Evolutionary conservation across 2,113 vertebrate species (phyloP).

Genomic region (Protobothrops flavoviridis): DNA sequence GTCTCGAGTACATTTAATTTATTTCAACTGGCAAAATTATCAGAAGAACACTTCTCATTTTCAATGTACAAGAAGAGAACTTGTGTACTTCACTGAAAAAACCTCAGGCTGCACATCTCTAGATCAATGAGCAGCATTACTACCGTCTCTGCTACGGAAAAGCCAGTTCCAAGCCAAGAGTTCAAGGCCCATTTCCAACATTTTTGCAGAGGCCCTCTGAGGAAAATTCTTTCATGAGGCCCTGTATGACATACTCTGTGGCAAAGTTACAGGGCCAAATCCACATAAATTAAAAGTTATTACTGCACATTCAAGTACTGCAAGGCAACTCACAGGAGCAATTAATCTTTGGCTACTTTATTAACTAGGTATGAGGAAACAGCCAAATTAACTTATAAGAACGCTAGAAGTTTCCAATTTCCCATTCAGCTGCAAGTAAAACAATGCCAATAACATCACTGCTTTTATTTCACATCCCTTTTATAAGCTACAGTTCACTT

Average conservation of each 20-base stretch:
- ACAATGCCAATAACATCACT: background rate
- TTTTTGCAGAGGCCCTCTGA: slow-evolving; percentile 67
- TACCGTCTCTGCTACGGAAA: slow-evolving; percentile 69
- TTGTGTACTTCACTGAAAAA: slow-evolving; percentile 58
- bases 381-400: background rate
- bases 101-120: slow-evolving; percentile 58
- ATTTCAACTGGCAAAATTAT: slow-evolving; percentile 44
- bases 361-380: background rate
- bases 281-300: fast-evolving
- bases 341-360: background rate
- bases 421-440: background rate
- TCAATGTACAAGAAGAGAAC: slow-evolving; percentile 51
- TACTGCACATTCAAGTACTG: background rate
- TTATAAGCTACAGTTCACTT: background rate
- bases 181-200: slow-evolving; percentile 68
- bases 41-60: slow-evolving; percentile 56
- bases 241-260: slow-evolving; percentile 28
- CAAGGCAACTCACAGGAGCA: slow-evolving; percentile 4
- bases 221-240: slow-evolving; percentile 61
- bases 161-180: slow-evolving; percentile 64
- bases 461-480: background rate
- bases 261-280: slow-evolving; percentile 14
- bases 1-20: slow-evolving; percentile 8
- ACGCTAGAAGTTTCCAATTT: background rate
- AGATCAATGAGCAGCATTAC: slow-evolving; percentile 58